These are phyloP conservation scores for Agrochola circellaris DNA, from an alignment of 2,888 invertebrate species.

Conservation along the genomic window DNA sequence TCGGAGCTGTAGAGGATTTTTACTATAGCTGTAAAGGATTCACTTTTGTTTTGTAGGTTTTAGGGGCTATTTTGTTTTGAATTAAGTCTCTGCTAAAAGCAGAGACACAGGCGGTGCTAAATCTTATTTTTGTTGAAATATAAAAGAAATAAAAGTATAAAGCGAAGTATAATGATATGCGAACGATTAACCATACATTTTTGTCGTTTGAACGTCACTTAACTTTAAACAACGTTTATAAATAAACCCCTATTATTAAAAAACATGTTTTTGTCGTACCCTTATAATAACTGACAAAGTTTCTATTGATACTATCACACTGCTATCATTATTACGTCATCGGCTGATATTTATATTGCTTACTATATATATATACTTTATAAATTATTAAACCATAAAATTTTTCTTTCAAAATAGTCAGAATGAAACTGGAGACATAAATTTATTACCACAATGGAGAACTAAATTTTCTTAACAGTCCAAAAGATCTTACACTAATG, in stretches of 20 bases:
- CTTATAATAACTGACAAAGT: not conserved
- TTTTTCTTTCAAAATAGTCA: not conserved
- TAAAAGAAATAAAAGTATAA: too few relatives aligned
- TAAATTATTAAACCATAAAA: not conserved
- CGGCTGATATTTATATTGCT: too few relatives aligned
- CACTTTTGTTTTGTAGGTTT: constrained; percentile 16
- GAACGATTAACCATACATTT: too few relatives aligned
- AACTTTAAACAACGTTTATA: too few relatives aligned
- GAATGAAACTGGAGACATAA: not conserved
- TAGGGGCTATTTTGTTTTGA: constrained; percentile 20
- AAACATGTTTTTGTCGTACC: not conserved
- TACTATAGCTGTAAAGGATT: constrained; percentile 19
- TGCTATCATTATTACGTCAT: not conserved
- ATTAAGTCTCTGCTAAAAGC: not conserved
- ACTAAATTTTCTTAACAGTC: too few relatives aligned
- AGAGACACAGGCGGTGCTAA: too few relatives aligned
- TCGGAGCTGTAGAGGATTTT: constrained; percentile 17
- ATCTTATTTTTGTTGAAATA: not conserved
- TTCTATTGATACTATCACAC: not conserved
- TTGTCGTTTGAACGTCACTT: too few relatives aligned
- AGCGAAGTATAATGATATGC: not conserved
- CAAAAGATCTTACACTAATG: not conserved
- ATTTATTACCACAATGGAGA: too few relatives aligned
- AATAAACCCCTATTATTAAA: not conserved
- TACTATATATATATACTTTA: not conserved